phyloP scores from a whole-genome alignment of 2,888 invertebrate genomes.

The Xestoiulus laeticollis region DNA sequence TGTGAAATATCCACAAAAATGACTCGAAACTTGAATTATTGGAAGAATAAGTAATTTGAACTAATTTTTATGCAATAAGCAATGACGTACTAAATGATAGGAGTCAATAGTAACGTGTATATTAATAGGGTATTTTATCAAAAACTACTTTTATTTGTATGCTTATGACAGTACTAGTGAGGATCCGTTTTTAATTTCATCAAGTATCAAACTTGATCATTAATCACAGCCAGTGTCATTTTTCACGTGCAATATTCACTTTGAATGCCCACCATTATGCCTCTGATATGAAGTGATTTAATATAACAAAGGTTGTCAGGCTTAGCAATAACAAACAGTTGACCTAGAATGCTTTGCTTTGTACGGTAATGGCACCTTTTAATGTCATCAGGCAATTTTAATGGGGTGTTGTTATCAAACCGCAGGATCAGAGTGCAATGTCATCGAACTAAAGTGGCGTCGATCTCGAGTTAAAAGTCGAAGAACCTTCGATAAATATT shows the following conservation, averaged over 20 bases:
- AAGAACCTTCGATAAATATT: conserved; percentile 30
- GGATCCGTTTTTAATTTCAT: not conserved
- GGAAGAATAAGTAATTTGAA: no score
- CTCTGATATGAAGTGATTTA: conserved; percentile 17
- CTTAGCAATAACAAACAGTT: not conserved
- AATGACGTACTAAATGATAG: no score
- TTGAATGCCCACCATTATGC: not conserved
- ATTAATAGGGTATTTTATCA: not conserved
- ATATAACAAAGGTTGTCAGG: conserved; percentile 24
- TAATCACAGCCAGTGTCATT: not conserved
- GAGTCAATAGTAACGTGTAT: no score
- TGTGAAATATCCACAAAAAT: no score
- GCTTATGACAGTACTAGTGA: no score
- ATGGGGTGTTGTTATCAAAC: conserved; percentile 37
- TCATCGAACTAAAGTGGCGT: not conserved
- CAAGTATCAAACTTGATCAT: not conserved
- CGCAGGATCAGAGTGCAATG: conserved; percentile 12
- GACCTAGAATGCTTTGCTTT: conserved; percentile 5
- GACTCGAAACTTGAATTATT: no score
- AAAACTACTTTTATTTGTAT: not conserved
- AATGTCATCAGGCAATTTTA: not conserved
- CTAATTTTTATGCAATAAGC: no score
- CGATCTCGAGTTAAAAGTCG: conserved; percentile 6
- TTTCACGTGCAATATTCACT: not conserved
- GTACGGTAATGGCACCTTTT: not conserved